Evolutionary conservation across 2,888 invertebrate genomes (phyloP).

Genomic region (Phyllotreta striolata): DNA sequence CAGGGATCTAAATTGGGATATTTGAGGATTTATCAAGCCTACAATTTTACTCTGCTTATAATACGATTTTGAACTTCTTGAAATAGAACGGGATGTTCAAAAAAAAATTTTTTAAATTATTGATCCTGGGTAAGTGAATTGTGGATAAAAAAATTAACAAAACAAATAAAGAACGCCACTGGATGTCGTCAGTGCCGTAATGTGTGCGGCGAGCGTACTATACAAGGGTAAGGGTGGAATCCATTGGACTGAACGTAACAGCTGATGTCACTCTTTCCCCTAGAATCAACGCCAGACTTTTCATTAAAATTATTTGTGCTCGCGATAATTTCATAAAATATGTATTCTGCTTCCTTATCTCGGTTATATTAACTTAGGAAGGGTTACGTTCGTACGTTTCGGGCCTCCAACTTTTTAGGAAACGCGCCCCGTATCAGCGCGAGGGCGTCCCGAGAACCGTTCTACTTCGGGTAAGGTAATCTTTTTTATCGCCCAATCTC

Average conservation of each 20-base stretch:
- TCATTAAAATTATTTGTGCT: constrained; percentile 62
- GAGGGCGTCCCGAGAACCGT: constrained; percentile 29
- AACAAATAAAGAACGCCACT: constrained; percentile 29
- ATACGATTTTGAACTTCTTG: too few species aligned
- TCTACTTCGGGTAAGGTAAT: constrained; percentile 12
- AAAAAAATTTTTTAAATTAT: too few species aligned
- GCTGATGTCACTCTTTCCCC: constrained; percentile 63
- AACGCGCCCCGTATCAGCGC: constrained; percentile 26
- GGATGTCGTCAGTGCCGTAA: constrained; percentile 47
- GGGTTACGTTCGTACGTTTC: constrained; percentile 38
- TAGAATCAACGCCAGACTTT: constrained; percentile 58
- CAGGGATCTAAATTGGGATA: too few species aligned
- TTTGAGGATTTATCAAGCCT: too few species aligned
- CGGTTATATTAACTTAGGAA: constrained; percentile 51
- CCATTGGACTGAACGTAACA: constrained; percentile 63
- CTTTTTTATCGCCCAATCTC: constrained; percentile 1
- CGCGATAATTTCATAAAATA: constrained; percentile 61
- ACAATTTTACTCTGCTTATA: too few species aligned
- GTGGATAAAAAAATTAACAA: neutral
- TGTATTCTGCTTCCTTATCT: constrained; percentile 59
- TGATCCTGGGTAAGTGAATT: too few species aligned
- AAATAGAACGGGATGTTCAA: too few species aligned
- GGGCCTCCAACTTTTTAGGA: constrained; percentile 35
- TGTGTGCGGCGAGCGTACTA: constrained; percentile 57
- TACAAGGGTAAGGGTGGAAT: constrained; percentile 61